A percentile compares a stretch with the other conserved stretches of the same genome.
These are phyloP conservation scores for Amphiduros pacificus DNA, from an alignment of 2,888 invertebrate genomes.

Conservation along the genomic window DNA sequence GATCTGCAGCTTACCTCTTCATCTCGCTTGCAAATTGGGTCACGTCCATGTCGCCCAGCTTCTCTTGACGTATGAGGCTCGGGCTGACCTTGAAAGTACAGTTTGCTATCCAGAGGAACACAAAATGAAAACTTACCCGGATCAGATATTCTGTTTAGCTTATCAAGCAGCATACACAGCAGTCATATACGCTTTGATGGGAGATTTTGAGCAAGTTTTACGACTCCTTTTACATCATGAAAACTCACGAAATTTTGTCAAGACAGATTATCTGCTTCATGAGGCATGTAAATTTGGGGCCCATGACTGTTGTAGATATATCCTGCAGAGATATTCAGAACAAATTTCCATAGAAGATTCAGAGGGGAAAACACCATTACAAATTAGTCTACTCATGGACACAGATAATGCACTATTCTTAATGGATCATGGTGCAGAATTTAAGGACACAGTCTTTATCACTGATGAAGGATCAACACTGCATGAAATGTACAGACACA, in stretches of 20 bases:
- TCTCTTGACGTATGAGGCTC: slow-evolving; percentile 71
- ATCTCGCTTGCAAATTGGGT: slow-evolving; percentile 75
- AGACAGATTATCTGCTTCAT: slow-evolving; percentile 36
- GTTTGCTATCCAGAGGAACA: slow-evolving; percentile 79
- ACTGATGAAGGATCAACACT: slow-evolving; percentile 41
- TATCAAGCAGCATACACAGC: slow-evolving; percentile 50
- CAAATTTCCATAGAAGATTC: slow-evolving; percentile 32
- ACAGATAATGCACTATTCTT: slow-evolving; percentile 69
- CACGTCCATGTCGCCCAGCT: slow-evolving; percentile 72
- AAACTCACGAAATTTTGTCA: slow-evolving; percentile 61
- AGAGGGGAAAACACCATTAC: slow-evolving; percentile 34
- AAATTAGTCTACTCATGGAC: slow-evolving; percentile 66
- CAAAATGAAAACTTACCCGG: slow-evolving; percentile 48
- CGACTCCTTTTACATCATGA: slow-evolving; percentile 34
- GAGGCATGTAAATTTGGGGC: slow-evolving; percentile 68
- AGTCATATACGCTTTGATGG: slow-evolving; percentile 52
- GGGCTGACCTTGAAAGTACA: slow-evolving; percentile 72
- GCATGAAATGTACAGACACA: slow-evolving; percentile 61
- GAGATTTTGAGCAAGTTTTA: slow-evolving; percentile 46
- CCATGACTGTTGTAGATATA: slow-evolving; percentile 46
- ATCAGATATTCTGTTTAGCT: slow-evolving; percentile 43
- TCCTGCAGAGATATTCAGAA: slow-evolving; percentile 39
- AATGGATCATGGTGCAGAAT: slow-evolving; percentile 68
- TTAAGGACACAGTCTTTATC: slow-evolving; percentile 32
- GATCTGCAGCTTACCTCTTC: slow-evolving; percentile 74